Conservation (phyloP, 2,113 vertebrate species). For the Mobula birostris region DNA sequence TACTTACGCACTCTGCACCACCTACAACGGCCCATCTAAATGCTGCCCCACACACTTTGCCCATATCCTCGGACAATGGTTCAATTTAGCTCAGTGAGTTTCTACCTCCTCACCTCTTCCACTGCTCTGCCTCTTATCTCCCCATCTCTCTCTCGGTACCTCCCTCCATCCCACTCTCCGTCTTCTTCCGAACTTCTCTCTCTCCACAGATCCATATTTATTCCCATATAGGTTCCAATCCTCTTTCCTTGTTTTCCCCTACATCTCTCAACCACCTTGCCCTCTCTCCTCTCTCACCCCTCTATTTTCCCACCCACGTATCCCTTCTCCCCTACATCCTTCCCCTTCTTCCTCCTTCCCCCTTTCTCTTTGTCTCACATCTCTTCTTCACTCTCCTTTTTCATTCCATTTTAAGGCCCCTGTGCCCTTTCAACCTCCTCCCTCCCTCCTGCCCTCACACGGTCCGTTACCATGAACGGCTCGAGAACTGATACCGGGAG, state of each 20-base stretch:
- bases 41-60: not conserved
- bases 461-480: too few relatives aligned
- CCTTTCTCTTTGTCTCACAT: not conserved
- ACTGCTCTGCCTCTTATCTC: not conserved
- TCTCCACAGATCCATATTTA: not conserved
- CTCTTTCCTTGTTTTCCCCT: not conserved
- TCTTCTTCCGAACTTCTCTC: too few relatives aligned
- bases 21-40: not conserved
- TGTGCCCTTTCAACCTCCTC: too few relatives aligned
- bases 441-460: not conserved
- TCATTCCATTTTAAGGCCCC: too few relatives aligned
- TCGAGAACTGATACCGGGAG: too few relatives aligned
- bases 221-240: not conserved
- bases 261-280: too few relatives aligned
- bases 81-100: not conserved
- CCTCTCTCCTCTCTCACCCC: not conserved
- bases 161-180: not conserved
- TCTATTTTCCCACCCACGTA: not conserved
- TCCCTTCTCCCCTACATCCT: too few relatives aligned
- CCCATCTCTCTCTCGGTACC: not conserved
- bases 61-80: not conserved
- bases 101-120: not conserved
- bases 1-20: slow-evolving; percentile 48
- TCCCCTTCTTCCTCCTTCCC: not conserved
- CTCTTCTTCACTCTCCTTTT: too few relatives aligned